These are phyloP conservation scores for Neoniphon sammara DNA, from an alignment of 2,797 vertebrate genomes.

Conservation along the genomic window DNA sequence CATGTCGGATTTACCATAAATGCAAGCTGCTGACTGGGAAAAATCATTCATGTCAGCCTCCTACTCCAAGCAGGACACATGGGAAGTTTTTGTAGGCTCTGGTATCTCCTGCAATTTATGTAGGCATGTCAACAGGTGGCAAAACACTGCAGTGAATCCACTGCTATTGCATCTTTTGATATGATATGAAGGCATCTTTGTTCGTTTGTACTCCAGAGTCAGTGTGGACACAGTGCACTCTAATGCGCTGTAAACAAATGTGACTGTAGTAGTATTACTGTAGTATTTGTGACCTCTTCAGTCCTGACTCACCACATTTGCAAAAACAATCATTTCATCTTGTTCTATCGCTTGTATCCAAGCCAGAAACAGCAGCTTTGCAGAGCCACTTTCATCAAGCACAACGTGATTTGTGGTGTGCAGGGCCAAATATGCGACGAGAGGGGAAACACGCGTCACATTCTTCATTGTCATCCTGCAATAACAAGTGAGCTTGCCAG, in stretches of 20 bases:
- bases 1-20: conserved; percentile 21
- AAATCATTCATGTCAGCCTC: conserved; percentile 49
- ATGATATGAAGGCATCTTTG: neutral
- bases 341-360: conserved; percentile 30
- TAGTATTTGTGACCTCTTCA: neutral
- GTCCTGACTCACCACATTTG: conserved; percentile 25
- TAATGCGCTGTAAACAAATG: conserved; percentile 1
- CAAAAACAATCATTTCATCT: conserved; percentile 40
- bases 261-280: neutral
- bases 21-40: conserved; percentile 43
- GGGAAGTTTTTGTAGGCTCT: conserved; percentile 27
- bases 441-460: conserved; percentile 37
- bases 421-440: conserved; percentile 18
- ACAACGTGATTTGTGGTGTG: conserved; percentile 38
- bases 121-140: conserved; percentile 23
- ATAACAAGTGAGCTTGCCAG: conserved; percentile 24
- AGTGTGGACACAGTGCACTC: neutral
- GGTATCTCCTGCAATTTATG: conserved; percentile 28
- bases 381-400: conserved; percentile 41
- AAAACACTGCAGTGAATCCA: conserved; percentile 6
- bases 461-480: conserved; percentile 41
- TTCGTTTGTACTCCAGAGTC: neutral
- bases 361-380: conserved; percentile 40
- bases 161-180: too few species aligned
- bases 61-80: conserved; percentile 2